Evolutionary conservation across 2,888 invertebrate species (phyloP).

Genomic region (Caenorhabditis plicata): DNA sequence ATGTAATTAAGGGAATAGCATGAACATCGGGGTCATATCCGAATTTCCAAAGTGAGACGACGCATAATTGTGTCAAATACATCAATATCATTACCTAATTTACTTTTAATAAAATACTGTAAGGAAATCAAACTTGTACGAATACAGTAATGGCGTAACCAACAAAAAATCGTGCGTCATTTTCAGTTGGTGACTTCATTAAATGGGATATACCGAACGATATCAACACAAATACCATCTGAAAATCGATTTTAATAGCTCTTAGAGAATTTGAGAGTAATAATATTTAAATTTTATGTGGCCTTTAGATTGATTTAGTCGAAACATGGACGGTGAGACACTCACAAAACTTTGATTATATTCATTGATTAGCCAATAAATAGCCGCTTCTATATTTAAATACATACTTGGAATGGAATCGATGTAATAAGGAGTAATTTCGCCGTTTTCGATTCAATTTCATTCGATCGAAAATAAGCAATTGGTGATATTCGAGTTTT

Average conservation of each 20-base stretch:
- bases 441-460: constrained; percentile 15
- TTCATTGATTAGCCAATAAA: background rate
- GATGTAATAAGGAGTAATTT: constrained; percentile 21
- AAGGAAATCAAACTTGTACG: constrained; percentile 3
- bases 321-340: no score
- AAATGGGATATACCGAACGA: constrained; percentile 8
- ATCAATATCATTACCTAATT: constrained; percentile 29
- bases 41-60: constrained; percentile 24
- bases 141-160: constrained; percentile 13
- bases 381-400: background rate
- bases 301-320: no score
- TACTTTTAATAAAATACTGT: background rate
- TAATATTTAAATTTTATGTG: no score
- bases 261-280: no score
- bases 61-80: constrained; percentile 33
- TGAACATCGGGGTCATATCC: constrained; percentile 41
- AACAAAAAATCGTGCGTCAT: constrained; percentile 7
- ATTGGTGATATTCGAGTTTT: constrained; percentile 14
- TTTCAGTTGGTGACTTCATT: constrained; percentile 9
- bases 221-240: constrained; percentile 18
- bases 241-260: no score
- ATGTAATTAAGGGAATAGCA: constrained; percentile 41
- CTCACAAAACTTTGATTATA: background rate
- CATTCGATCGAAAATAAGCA: constrained; percentile 7
- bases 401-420: constrained; percentile 18